These are phyloP conservation scores for Danio choprae DNA, from an alignment of 2,797 vertebrate species.

Conservation along the genomic window DNA sequence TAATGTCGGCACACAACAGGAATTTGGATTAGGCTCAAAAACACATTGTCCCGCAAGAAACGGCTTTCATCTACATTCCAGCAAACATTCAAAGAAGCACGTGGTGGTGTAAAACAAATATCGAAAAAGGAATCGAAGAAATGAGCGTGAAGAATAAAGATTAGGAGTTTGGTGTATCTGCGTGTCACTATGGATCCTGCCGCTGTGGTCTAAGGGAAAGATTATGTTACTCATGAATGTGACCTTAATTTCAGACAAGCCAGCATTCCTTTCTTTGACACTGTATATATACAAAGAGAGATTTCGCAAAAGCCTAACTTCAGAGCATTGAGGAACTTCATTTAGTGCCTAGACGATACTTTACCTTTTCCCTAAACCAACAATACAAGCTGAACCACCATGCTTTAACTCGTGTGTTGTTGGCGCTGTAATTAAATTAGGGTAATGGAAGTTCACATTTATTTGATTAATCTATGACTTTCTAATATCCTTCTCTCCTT, in stretches of 20 bases:
- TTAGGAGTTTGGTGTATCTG: constrained; percentile 28
- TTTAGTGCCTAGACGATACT: constrained; percentile 32
- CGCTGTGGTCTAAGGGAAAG: constrained; percentile 27
- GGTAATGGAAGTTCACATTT: neutral
- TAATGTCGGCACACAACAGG: constrained; percentile 41
- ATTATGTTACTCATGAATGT: constrained; percentile 41
- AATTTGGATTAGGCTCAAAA: constrained; percentile 41
- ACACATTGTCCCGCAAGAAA: constrained; percentile 22
- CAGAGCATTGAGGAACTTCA: constrained; percentile 31
- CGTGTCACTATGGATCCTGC: constrained; percentile 39
- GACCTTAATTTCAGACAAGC: constrained; percentile 46
- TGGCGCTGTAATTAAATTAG: neutral
- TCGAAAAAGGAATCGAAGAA: constrained; percentile 38
- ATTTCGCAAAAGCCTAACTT: constrained; percentile 28
- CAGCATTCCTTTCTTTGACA: constrained; percentile 19
- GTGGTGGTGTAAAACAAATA: constrained; percentile 25
- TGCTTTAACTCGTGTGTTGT: neutral
- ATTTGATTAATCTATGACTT: neutral
- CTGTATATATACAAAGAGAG: constrained; percentile 28
- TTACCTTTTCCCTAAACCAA: constrained; percentile 48
- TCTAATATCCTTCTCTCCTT: neutral
- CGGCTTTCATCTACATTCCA: constrained; percentile 42
- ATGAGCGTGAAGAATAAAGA: constrained; percentile 35
- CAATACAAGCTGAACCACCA: constrained; percentile 19
- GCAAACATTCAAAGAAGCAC: constrained; percentile 6